Base-by-base conservation (phyloP, 53 echinoderm and acorn worm genomes). In the Echinarachnius parma region DNA sequence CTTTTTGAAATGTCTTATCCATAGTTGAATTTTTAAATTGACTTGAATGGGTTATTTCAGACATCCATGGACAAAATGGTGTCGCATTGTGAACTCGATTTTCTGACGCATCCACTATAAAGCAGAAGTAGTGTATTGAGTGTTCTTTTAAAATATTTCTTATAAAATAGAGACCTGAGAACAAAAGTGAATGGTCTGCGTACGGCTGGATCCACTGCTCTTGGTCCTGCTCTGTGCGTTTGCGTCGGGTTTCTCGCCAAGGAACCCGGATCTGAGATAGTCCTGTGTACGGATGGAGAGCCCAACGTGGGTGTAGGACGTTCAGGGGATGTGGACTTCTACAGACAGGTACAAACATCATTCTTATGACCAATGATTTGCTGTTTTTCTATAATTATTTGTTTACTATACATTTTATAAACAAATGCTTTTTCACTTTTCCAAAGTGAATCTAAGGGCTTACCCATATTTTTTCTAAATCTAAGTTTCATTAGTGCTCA, bases 201-300 rank as follows among this genome's bases (percentile, higher is more conserved):
- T n/a, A 75, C 77, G 15, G 79, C 77, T 35, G 90, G 94, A 7
- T 75, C 74, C 19, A 94, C 94, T 4, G 94, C 94, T 39, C 84
- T 94, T 20, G 94, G 94, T 22, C 94, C 94, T 33, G 94, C 89
- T 52, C 54, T 94, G 25, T 77, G 89, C 7, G 78, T 90, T 14
- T 74, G 79, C 61, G 83, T 94, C 5, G 94, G 94, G 28, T 61
- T 94, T 37, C 69, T 90, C 15, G 72, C 84, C 27, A 86, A 90
- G 64, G 81, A 77, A 35, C 90, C 94, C 20, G 94, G 94, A 2
- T 94, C 94, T 0, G 94, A 94, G 62, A 86, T 94, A 20, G 70
- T 90, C 18, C 78, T 94, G 25, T 94, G 94, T 53, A 94, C 94
- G 10, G 94, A 94, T 76, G 94, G 94, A 18, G 49, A 86, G 66